Conservation (phyloP, 2,113 vertebrate genomes). For the Micronisus gabar region DNA sequence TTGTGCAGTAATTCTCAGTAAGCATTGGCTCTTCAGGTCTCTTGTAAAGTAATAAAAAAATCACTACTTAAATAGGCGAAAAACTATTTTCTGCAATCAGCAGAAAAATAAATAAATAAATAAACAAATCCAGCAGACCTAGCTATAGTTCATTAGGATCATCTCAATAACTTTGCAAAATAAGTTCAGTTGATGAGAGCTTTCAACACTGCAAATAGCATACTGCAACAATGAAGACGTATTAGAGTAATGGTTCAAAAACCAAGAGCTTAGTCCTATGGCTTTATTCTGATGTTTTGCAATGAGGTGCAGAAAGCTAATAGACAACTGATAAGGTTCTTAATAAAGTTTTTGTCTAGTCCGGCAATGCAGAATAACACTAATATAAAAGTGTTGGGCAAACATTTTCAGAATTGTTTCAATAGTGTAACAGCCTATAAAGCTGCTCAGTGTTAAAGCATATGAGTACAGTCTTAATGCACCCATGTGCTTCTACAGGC, state of each 20-base stretch:
- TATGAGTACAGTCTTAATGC: neutral
- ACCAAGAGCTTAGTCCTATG: neutral
- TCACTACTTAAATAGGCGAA: neutral
- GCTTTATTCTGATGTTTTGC: neutral
- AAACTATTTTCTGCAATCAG: neutral
- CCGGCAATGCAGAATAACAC: neutral
- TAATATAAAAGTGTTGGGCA: neutral
- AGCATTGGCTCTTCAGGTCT: neutral
- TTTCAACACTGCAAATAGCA: neutral
- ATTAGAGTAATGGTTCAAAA: neutral
- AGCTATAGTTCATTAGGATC: neutral
- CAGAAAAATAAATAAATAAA: neutral
- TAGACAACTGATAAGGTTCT: neutral
- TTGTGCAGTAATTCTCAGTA: constrained; percentile 43
- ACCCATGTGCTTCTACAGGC: neutral
- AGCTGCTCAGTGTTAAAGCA: neutral
- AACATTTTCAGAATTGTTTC: neutral
- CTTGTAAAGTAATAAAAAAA: neutral
- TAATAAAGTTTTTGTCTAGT: neutral
- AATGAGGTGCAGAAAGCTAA: neutral
- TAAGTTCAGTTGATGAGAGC: neutral
- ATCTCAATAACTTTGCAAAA: neutral
- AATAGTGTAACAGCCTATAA: neutral
- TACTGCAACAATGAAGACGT: accelerated
- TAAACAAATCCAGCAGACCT: neutral